Percentiles rank a stretch among this genome's conserved stretches.
Conservation (phyloP, 2,113 vertebrate genomes). For the Hoplias malabaricus region DNA sequence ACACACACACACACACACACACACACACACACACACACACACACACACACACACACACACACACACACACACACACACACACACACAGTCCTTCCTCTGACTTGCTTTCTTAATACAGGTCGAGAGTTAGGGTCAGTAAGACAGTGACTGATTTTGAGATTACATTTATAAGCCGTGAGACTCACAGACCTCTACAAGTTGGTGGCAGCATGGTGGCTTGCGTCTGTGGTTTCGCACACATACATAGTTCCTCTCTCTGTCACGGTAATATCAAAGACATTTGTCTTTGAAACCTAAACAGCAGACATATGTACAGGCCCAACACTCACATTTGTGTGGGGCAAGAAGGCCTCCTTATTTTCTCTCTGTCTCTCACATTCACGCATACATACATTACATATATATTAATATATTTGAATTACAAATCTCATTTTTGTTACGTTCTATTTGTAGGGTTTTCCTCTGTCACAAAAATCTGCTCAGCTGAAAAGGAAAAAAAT, state of each 20-base stretch:
- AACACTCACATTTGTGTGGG: conserved; percentile 7
- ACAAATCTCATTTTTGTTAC: too few relatives aligned
- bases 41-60: too few relatives aligned
- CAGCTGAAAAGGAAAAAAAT: too few relatives aligned
- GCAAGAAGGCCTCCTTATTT: conserved; percentile 11
- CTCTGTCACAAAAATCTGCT: too few relatives aligned
- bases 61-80: too few relatives aligned
- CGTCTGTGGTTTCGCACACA: background rate
- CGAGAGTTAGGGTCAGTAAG: background rate
- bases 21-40: too few relatives aligned
- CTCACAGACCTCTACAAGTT: background rate
- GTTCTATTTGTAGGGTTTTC: too few relatives aligned
- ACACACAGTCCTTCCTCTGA: background rate
- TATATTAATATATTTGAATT: too few relatives aligned
- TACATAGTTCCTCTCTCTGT: background rate
- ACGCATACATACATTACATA: too few relatives aligned
- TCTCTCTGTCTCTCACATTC: background rate
- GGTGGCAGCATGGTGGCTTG: background rate
- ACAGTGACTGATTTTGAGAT: background rate
- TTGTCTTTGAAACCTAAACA: conserved; percentile 21
- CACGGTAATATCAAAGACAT: background rate
- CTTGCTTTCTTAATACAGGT: background rate
- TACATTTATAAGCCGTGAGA: background rate
- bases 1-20: too few relatives aligned
- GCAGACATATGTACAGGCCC: background rate